Conservation (phyloP, 2,113 vertebrate species). For the Grus americana region DNA sequence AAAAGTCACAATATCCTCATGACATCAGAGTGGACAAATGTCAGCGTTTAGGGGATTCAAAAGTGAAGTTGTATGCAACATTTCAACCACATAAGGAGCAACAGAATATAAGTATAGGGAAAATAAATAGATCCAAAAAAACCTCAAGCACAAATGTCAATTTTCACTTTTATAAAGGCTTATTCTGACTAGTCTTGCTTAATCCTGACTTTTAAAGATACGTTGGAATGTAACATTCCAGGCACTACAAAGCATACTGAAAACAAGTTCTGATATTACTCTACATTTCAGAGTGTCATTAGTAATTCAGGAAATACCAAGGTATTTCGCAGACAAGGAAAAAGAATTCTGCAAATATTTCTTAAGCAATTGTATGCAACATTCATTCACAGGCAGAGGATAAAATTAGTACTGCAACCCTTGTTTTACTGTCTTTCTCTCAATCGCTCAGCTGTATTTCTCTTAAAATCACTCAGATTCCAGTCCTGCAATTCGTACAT, state of each 20-base stretch:
- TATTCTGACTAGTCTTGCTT: background rate
- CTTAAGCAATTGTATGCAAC: background rate
- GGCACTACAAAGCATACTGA: background rate
- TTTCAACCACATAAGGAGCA: background rate
- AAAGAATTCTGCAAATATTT: background rate
- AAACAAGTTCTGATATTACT: background rate
- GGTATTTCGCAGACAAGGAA: background rate
- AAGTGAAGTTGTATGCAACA: background rate
- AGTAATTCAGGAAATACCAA: background rate
- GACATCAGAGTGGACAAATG: background rate
- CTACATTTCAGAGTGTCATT: background rate
- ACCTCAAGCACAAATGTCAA: background rate
- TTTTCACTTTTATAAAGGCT: background rate
- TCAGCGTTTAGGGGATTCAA: background rate
- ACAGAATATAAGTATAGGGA: background rate
- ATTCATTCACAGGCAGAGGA: background rate
- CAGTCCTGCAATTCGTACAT: background rate
- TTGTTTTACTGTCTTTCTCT: background rate
- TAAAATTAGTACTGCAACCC: background rate
- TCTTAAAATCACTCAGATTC: background rate
- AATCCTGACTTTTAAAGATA: background rate
- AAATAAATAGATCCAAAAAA: background rate
- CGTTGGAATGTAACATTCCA: background rate
- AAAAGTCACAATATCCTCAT: background rate
- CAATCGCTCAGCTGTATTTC: background rate